A percentile compares a stretch with the other conserved stretches of the same genome.
These are phyloP conservation scores for Micromys minutus DNA, from an alignment of 2,113 vertebrate species.

Conservation along the genomic window DNA sequence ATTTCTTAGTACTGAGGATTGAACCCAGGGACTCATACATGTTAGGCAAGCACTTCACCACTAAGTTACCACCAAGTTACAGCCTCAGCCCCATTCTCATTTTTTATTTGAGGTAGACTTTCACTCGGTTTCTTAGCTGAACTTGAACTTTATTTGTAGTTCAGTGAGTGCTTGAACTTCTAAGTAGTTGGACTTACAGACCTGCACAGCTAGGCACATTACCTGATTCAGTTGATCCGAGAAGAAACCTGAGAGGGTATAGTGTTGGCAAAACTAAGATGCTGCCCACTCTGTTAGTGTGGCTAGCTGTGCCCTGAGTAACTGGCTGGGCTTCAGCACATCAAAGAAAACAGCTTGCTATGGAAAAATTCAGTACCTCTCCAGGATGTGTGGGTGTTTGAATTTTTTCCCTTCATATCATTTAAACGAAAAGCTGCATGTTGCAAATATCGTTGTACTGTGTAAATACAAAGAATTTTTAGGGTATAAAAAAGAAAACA, in stretches of 20 bases:
- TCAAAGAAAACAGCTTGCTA: not conserved
- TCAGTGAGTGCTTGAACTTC: not conserved
- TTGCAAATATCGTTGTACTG: slow-evolving; percentile 46
- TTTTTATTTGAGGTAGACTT: not conserved
- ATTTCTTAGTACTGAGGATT: not conserved
- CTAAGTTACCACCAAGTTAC: not conserved
- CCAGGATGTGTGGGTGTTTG: slow-evolving; percentile 33
- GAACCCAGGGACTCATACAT: not conserved
- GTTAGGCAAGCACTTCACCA: not conserved
- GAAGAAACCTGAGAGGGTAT: not conserved
- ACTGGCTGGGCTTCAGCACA: not conserved
- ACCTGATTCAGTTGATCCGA: not conserved
- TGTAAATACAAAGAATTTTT: slow-evolving; percentile 51
- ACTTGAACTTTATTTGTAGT: not conserved
- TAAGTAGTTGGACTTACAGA: not conserved
- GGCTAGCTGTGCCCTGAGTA: not conserved
- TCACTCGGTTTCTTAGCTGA: not conserved
- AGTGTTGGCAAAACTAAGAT: slow-evolving; percentile 33
- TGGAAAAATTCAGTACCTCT: not conserved
- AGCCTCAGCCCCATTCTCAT: too few species aligned
- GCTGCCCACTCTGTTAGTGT: not conserved
- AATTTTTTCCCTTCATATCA: slow-evolving; percentile 56
- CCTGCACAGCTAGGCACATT: not conserved
- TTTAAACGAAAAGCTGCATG: slow-evolving; percentile 67
- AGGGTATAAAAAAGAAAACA: not conserved